Evolutionary conservation across 2,888 invertebrate genomes (phyloP), one percentile per base, ranked within the genome.

Genomic region (Hybos culiciformis): DNA sequence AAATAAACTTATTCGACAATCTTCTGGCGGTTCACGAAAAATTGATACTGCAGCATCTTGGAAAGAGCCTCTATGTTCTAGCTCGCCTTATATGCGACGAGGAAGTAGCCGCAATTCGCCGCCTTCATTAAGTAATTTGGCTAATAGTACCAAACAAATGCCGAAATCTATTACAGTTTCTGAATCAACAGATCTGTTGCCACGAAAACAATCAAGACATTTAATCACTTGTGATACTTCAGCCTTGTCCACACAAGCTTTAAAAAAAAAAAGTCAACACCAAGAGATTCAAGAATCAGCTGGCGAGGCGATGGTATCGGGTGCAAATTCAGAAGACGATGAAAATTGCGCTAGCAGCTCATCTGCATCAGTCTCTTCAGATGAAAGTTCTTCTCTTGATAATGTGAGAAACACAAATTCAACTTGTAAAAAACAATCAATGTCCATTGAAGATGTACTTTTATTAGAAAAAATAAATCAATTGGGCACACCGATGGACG

Each of bases 271-370:
- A 4, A 63, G 65, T 48, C 66, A 66, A 50, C 59, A 55, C 44
- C 65, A 65, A 47, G 62, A 66, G 48, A 77, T 78, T 14, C 77
- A 77, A 53, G 76, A 76, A 54, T 71, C 77, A 2, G 78, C 77
- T 3, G 77, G 76, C 19, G 77, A 78, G 56, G 75, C 76, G 1
- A 75, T 77, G 67, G 77, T 79, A 24, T 77, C 77, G n/a, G 78
- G 73, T 46, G 71, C 72, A 46, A 72, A 73, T 50, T 74, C 74
- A 1, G 74, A 75, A 53, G 74, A 74, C 50, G 74, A 74, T 53
- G 71, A 70, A 50, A 71, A 63, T 43, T 61, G 70, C 47, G 70
- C 69, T 7, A n/a, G n/a, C n/a, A n/a, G n/a, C n/a, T n/a, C n/a
- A n/a, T n/a, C n/a, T n/a, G n/a, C n/a, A n/a, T n/a, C n/a, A n/a